Evolutionary conservation across 2,888 invertebrate genomes (phyloP), one percentile per base, ranked within the genome.

Genomic region (Lucinisca nassula): DNA sequence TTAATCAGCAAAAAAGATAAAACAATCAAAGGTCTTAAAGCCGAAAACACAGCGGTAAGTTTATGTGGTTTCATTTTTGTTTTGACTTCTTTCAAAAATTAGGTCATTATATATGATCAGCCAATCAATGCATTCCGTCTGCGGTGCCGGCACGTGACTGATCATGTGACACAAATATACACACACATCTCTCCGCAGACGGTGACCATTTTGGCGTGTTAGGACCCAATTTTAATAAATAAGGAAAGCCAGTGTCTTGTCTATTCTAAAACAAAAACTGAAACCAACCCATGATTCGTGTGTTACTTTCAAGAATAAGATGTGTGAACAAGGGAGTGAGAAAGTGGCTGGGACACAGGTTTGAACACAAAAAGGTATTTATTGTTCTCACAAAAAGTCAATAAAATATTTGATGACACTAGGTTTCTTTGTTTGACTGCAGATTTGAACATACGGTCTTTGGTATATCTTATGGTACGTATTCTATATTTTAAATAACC

Each of bases 1-100:
- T 97, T 98, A 93, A 97, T 98, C 90, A 97, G 97, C 92, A 97
- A 97, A 92, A 98, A 98, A 96, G 98, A 98, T 93, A 98, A 98
- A 95, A 97, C 97, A 79, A 97, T 98, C 90, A 97, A 97, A 84
- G 97, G 97, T 80, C 96, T 98, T 49, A 97, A 97, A 95, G 97
- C 97, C 93, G 98, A 98, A 96, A 98, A 98, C 97, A 98, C 98
- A 96, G 97, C 97, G 96, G 98, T 98, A 97, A 93, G 95, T 91
- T 27, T 27, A 2, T 61, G 8, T 61, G 27, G 8, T 30, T 10
- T 40, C 40, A 40, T 14, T 40, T 40, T 77, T 55, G 73, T 80
- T 72, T 55, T 45, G 81, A 4, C 12, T 37, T 55, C 14, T 14
- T 58, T 8, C 35, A 67, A 27, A 37, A 55, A 21, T 17, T 67